Percentiles rank a stretch among this genome's conserved stretches.
Conservation (phyloP, 2,888 invertebrate genomes). For the Stramonita haemastoma region DNA sequence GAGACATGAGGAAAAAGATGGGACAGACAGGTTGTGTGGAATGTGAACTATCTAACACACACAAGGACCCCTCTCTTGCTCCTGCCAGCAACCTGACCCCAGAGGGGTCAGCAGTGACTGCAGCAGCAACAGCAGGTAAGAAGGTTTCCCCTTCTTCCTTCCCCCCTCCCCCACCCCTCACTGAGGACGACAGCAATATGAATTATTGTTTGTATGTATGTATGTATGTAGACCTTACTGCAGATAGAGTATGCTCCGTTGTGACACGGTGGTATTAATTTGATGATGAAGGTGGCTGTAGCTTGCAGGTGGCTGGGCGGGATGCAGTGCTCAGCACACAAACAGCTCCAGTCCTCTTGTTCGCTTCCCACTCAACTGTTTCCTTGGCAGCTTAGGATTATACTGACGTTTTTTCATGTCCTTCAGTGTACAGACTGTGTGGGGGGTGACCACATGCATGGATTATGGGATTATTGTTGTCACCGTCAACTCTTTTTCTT, state of each 20-base stretch:
- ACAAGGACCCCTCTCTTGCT: neutral
- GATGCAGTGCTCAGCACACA: neutral
- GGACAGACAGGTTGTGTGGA: neutral
- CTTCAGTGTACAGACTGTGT: no score
- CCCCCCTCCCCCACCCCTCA: neutral
- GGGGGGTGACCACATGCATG: no score
- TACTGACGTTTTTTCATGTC: neutral
- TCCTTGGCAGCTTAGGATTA: conserved; percentile 20
- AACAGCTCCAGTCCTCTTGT: neutral
- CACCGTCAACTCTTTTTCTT: no score
- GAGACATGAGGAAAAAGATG: neutral
- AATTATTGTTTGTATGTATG: neutral
- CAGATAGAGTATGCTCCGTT: neutral
- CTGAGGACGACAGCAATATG: neutral
- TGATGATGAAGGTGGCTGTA: neutral
- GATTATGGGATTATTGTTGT: no score
- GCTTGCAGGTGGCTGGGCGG: neutral
- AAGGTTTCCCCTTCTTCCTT: neutral
- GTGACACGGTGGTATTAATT: neutral
- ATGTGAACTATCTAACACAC: neutral
- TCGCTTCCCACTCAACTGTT: neutral
- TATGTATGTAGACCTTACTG: neutral
- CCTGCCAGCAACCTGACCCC: neutral
- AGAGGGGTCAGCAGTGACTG: neutral
- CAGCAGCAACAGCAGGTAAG: neutral